A percentile compares a stretch with the other conserved stretches of the same genome.
phyloP scores from a whole-genome alignment of 2,113 vertebrate species.

The Notechis scutatus region DNA sequence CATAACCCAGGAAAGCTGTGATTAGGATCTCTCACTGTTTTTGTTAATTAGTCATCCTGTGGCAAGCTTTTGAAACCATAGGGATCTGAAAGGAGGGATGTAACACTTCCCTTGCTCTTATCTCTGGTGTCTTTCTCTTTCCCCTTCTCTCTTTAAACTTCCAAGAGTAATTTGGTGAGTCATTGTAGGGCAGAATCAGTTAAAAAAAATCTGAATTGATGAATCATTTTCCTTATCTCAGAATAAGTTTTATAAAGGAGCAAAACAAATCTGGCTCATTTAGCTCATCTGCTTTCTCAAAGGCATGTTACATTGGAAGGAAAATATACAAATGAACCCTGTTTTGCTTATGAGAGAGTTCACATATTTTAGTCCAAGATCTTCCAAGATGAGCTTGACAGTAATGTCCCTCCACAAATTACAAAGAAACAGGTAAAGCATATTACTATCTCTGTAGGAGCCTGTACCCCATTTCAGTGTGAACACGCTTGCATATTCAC shows the following conservation, averaged over 20 bases:
- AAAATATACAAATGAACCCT: not conserved
- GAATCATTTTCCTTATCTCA: not conserved
- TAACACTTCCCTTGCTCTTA: not conserved
- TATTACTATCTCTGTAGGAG: not conserved
- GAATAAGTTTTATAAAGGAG: not conserved
- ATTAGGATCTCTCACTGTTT: not conserved
- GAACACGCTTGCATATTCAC: not conserved
- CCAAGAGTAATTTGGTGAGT: not conserved
- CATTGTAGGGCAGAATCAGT: not conserved
- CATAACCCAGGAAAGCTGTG: constrained; percentile 4
- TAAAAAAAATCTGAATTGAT: not conserved
- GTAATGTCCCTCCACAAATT: not conserved
- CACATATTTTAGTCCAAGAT: not conserved
- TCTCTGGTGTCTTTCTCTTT: not conserved
- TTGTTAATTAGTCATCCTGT: not conserved
- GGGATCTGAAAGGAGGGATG: not conserved
- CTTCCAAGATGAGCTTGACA: not conserved
- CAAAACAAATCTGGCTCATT: not conserved
- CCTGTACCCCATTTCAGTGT: not conserved
- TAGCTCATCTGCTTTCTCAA: not conserved
- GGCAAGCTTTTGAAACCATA: not conserved
- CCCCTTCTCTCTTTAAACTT: not conserved
- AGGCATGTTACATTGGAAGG: not conserved
- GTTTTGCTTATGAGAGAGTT: not conserved
- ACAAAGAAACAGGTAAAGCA: not conserved